Evolutionary conservation across 1,140 invertebrate genomes (phyloP).

Genomic region (Zaprionus davidi): DNA sequence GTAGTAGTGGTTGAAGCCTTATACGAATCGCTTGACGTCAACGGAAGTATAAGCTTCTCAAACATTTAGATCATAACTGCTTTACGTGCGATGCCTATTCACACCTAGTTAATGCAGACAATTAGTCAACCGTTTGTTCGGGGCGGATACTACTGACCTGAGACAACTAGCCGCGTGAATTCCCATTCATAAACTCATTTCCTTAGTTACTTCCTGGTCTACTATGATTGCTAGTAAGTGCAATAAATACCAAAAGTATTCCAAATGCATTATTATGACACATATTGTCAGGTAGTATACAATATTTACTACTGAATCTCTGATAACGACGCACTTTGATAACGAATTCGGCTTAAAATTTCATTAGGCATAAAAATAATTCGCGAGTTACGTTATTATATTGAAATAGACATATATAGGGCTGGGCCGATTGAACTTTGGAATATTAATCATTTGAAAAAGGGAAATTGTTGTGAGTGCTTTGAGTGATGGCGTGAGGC

Average conservation of each 20-base stretch:
- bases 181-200: constrained; percentile 70
- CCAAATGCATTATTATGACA: constrained; percentile 56
- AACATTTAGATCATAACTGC: constrained; percentile 16
- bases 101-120: constrained; percentile 4
- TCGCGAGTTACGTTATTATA: constrained; percentile 54
- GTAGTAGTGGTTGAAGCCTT: neutral
- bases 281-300: constrained; percentile 36
- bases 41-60: constrained; percentile 23
- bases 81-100: constrained; percentile 16
- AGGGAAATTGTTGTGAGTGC: constrained; percentile 11
- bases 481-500: constrained; percentile 45
- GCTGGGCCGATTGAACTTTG: constrained; percentile 57
- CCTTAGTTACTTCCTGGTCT: constrained; percentile 54
- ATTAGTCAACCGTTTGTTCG: constrained; percentile 4
- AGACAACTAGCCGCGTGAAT: constrained; percentile 46
- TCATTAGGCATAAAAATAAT: constrained; percentile 48
- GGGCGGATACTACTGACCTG: constrained; percentile 48
- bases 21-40: constrained; percentile 31
- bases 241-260: constrained; percentile 59
- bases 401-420: constrained; percentile 53
- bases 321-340: constrained; percentile 37
- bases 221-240: constrained; percentile 34
- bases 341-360: constrained; percentile 54
- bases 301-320: constrained; percentile 24
- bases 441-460: constrained; percentile 64